These are phyloP conservation scores for Phthorimaea operculella DNA, from an alignment of 1,140 invertebrate genomes.

Conservation along the genomic window DNA sequence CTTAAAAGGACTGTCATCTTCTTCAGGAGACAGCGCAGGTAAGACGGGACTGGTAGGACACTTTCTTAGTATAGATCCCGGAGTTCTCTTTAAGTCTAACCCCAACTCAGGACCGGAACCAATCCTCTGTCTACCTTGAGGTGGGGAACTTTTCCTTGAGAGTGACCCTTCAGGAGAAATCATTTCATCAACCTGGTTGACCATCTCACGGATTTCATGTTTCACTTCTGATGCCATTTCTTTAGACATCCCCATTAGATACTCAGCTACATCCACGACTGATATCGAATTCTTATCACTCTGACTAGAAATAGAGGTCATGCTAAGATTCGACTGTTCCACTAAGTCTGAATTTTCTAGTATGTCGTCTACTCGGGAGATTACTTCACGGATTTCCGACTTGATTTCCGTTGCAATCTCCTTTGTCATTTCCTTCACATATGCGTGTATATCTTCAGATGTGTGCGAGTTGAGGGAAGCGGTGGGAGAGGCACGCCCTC, in stretches of 20 bases:
- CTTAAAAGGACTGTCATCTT: conserved; percentile 33
- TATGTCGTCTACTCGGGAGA: conserved; percentile 80
- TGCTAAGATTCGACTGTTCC: conserved; percentile 59
- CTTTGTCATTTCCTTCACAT: conserved; percentile 80
- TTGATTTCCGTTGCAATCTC: conserved; percentile 84
- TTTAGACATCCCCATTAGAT: conserved; percentile 79
- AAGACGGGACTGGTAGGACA: conserved; percentile 63
- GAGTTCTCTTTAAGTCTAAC: conserved; percentile 45
- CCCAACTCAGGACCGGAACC: conserved; percentile 59
- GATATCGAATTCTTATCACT: conserved; percentile 74
- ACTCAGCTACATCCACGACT: conserved; percentile 78
- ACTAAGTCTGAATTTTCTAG: conserved; percentile 72
- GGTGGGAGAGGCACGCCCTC: conserved; percentile 72
- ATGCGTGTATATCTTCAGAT: conserved; percentile 76
- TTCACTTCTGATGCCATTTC: conserved; percentile 84
- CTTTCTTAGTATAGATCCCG: conserved; percentile 37
- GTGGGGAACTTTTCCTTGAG: conserved; percentile 56
- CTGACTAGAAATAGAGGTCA: conserved; percentile 57
- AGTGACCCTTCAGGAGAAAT: conserved; percentile 68
- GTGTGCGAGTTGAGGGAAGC: conserved; percentile 68
- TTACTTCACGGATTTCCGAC: conserved; percentile 82
- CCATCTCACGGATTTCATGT: conserved; percentile 77
- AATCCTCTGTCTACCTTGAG: conserved; percentile 50
- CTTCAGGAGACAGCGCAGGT: conserved; percentile 38
- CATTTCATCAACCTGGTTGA: conserved; percentile 79